Base-by-base conservation (phyloP, 1,140 invertebrate species). In the Calliopsis andreniformis region DNA sequence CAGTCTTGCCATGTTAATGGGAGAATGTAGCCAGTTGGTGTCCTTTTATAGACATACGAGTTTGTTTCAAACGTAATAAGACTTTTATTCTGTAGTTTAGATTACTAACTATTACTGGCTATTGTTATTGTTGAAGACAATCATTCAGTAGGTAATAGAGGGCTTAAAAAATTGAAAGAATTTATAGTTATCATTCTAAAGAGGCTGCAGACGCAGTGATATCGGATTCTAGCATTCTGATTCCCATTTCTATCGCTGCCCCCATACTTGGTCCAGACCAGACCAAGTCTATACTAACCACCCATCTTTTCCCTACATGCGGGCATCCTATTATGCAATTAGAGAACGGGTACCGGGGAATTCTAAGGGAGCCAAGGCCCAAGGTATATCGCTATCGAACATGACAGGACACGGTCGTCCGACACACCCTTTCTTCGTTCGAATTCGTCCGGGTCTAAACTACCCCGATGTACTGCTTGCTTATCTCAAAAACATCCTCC, bases 341-440 rank as follows among this genome's bases (percentile, higher is more conserved):
- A 91, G 87, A 88, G 87, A 83, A 81, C 80, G 78, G 78, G 86
- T 79, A 86, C 83, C 69, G 72, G 84, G 83, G 86, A 88, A 90
- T 90, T 89, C 88, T 87, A 89, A 91, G 89, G 89, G 88, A 90
- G 64, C 80, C 85, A 83, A 82, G 86, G 82, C 83, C 84, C 85
- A 89, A 89, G 88, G 89, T 90, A 91, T 90, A 91, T 91, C 89
- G 88, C 87, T 90, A 92, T 92, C 90, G 90, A 88, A 91, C 91
- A 91, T 90, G 91, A 91, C 90, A 91, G 91, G 87, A 92, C 90
- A 92, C 85, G 90, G 82, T 89, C 88, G 88, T 87, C 90, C 87
- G 91, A 92, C 91, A 92, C 91, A 91, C 90, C 91, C 90, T 92
- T 91, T 92, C 91, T 92, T 91, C 90, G 91, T 92, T 91, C 89